These are phyloP conservation scores for Apamea crenata DNA, from an alignment of 2,888 invertebrate species.

Conservation along the genomic window DNA sequence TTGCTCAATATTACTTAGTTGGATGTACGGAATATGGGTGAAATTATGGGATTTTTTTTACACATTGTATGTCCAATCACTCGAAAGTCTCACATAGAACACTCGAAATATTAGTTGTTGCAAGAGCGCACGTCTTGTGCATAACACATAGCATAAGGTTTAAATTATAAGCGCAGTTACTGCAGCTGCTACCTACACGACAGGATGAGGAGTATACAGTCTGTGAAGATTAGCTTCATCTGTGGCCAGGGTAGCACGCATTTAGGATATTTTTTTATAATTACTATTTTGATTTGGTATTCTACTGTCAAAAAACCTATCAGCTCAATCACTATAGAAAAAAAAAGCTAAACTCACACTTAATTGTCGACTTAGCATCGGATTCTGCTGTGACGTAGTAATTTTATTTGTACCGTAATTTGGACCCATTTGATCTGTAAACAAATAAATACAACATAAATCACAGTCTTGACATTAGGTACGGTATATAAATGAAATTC, in stretches of 20 bases:
- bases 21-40: no score
- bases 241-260: no score
- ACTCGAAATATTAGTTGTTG: background rate
- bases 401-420: slow-evolving; percentile 90
- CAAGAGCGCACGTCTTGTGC: background rate
- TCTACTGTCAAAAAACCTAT: background rate
- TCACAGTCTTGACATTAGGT: background rate
- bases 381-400: slow-evolving; percentile 94
- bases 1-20: background rate
- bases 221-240: background rate
- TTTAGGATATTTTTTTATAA: background rate
- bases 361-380: slow-evolving; percentile 96
- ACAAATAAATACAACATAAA: slow-evolving; percentile 17
- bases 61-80: background rate
- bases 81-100: background rate
- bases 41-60: background rate
- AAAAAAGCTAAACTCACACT: slow-evolving; percentile 90
- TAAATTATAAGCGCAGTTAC: background rate
- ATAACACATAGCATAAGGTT: background rate
- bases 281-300: background rate
- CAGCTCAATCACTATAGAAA: background rate
- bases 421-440: slow-evolving; percentile 87
- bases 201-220: background rate
- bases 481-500: background rate
- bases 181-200: background rate